phyloP scores from a whole-genome alignment of 2,888 invertebrate genomes.

The Epirrita christyi region DNA sequence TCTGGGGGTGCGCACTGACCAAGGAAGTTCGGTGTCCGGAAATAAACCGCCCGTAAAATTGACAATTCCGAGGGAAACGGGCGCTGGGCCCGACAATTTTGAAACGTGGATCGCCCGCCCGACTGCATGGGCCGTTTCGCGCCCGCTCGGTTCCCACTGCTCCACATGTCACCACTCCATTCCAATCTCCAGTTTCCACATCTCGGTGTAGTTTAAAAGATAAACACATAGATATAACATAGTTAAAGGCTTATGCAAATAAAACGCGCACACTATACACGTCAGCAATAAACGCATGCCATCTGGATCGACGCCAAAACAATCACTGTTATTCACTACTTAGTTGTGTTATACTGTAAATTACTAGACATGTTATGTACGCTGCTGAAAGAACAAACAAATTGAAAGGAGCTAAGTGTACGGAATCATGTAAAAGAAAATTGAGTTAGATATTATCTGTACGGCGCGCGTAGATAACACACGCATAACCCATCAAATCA shows the following conservation, averaged over 20 bases:
- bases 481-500: constrained; percentile 81
- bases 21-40: constrained; percentile 84
- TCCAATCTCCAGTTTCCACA: constrained; percentile 7
- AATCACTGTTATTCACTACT: constrained; percentile 81
- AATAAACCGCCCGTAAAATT: constrained; percentile 89
- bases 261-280: constrained; percentile 48
- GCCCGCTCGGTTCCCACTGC: constrained; percentile 44
- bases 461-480: constrained; percentile 75
- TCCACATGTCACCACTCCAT: constrained; percentile 43
- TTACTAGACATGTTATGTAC: constrained; percentile 48
- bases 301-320: constrained; percentile 81
- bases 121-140: constrained; percentile 27
- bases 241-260: constrained; percentile 36
- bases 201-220: constrained; percentile 22
- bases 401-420: constrained; percentile 57
- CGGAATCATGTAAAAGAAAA: constrained; percentile 70
- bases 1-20: constrained; percentile 63
- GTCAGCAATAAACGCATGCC: constrained; percentile 74
- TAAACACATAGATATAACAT: constrained; percentile 32
- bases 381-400: constrained; percentile 47
- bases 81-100: constrained; percentile 71
- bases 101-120: constrained; percentile 52
- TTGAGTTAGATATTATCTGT: constrained; percentile 71
- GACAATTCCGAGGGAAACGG: constrained; percentile 84
- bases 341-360: constrained; percentile 58